Conservation (phyloP, 2,113 vertebrate species). For the Sterna hirundo region DNA sequence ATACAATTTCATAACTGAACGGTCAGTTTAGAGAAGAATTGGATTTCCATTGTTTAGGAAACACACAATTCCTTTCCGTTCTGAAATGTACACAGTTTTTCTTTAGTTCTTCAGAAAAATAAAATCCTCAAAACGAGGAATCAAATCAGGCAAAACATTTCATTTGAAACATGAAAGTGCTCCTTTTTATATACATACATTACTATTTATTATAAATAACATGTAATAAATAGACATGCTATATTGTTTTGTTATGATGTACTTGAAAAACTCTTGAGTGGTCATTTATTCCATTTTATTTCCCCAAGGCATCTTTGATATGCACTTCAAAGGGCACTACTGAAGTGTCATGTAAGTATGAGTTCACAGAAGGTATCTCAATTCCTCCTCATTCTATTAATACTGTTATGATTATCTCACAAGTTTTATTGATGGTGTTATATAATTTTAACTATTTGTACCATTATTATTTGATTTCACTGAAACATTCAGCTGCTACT, state of each 20-base stretch:
- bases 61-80: neutral
- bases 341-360: accelerated
- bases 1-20: neutral
- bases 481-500: neutral
- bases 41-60: neutral
- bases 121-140: neutral
- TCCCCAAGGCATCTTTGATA: neutral
- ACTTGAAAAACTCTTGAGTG: neutral
- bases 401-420: neutral
- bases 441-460: neutral
- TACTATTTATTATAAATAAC: neutral
- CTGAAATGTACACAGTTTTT: neutral
- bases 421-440: neutral
- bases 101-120: neutral
- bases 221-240: neutral
- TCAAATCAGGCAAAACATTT: neutral
- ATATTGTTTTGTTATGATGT: neutral
- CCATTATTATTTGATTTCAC: neutral
- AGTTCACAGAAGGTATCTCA: neutral
- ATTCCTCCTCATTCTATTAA: neutral
- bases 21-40: neutral
- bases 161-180: neutral
- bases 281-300: neutral
- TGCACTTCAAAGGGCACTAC: neutral
- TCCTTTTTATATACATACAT: neutral